Evolutionary conservation across 2,797 vertebrate genomes (phyloP), one percentile per base, ranked within the genome.

Genomic region (Notolabrus celidotus): DNA sequence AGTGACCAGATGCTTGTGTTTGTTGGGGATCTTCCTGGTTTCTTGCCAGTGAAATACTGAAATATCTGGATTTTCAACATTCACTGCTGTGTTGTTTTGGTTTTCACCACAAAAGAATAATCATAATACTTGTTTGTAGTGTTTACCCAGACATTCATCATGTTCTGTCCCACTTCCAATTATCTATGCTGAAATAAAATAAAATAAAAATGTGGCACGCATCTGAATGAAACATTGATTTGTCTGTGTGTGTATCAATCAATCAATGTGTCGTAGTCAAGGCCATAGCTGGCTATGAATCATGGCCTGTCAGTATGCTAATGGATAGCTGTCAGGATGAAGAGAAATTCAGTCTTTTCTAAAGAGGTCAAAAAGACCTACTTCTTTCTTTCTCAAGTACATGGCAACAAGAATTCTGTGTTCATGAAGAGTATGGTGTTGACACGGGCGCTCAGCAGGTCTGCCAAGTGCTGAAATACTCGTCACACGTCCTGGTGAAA

Each of bases 181-280:
- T 23, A 47, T 45, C 20, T 46, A 1, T 15, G 45, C 22, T 2
- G 2, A 47, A 14, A 15, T 5, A 47, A 47, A 23, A 22, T n/a
- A n/a, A 42, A 42, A 19, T 2, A 23, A 25, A 25, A 25, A 25
- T 25, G 22, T 14, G 7, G 5, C 23, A 47, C 47, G 46, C 46
- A 47, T 47, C 46, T 25, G 22, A 47, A 47, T 47, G 46, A 47
- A 47, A 16, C 22, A 47, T 47, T 47, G 46, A 47, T 47, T 47
- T 47, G 46, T 47, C 46, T 25, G 22, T 16, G 25, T 47, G 46
- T 25, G 46, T 47, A 22, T 47, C 46, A 25, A 47, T 47, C 46
- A 23, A 47, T 47, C 46, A 47, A 47, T 47, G 46, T 47, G 46
- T 47, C 11, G 46, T 27, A 47, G 46, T 47, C 46, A 47, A 47